Evolutionary conservation across 2,797 vertebrate species (phyloP).

Genomic region (Coregonus suidteri): DNA sequence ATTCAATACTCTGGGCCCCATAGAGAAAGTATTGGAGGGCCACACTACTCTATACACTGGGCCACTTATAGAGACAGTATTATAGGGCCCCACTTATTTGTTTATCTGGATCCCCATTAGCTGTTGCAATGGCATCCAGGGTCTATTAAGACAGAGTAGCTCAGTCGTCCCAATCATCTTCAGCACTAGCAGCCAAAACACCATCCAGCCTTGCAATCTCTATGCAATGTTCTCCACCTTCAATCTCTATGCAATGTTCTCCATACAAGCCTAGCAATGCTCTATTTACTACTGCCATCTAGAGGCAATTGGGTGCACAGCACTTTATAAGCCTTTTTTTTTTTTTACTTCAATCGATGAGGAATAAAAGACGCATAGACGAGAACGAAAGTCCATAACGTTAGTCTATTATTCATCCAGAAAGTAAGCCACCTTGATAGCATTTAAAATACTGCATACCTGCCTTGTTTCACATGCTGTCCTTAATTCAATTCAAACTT

Average conservation of each 20-base stretch:
- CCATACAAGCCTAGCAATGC: slow-evolving; percentile 34
- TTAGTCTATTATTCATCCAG: slow-evolving; percentile 30
- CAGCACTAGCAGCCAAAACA: neutral
- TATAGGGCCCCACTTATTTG: neutral
- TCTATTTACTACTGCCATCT: slow-evolving; percentile 70
- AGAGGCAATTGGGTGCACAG: slow-evolving; percentile 40
- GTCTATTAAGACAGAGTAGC: neutral
- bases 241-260: slow-evolving; percentile 14
- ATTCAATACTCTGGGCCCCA: neutral
- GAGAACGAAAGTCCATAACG: slow-evolving; percentile 42
- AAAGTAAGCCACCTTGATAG: slow-evolving; percentile 40
- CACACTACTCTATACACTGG: neutral
- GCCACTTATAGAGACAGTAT: neutral
- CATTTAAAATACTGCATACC: slow-evolving; percentile 38
- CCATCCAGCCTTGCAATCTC: slow-evolving; percentile 10
- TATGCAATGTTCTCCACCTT: slow-evolving; percentile 11
- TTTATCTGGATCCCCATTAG: neutral
- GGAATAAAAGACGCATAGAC: slow-evolving; percentile 38
- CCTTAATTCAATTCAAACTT: slow-evolving; percentile 32
- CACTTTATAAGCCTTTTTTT: slow-evolving; percentile 1
- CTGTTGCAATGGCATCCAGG: neutral
- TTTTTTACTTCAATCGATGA: neutral
- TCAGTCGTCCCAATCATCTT: neutral
- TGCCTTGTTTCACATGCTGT: slow-evolving; percentile 5
- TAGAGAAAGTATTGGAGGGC: neutral